Conservation (phyloP, 2,888 invertebrate species). For the Lasioglossum zephyrum region DNA sequence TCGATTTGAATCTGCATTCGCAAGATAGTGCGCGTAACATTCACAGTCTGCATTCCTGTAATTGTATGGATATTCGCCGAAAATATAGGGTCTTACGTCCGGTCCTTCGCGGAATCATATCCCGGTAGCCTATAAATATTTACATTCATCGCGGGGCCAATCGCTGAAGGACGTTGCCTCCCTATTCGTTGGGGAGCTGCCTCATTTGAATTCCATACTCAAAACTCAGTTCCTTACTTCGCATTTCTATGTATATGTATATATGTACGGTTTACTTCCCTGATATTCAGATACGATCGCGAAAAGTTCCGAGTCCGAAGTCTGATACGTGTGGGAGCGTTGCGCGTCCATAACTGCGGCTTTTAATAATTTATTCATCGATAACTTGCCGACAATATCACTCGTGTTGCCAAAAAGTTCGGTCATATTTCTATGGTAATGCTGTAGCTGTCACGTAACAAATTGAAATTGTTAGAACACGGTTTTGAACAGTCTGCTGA, state of each 20-base stretch:
- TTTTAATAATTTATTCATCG: background rate
- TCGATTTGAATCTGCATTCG: background rate
- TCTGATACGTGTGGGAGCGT: background rate
- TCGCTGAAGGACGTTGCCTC: background rate
- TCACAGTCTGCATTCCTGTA: constrained; percentile 25
- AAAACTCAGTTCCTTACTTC: constrained; percentile 14
- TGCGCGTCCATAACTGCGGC: background rate
- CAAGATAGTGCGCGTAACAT: background rate
- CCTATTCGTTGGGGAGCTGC: background rate
- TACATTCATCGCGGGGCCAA: constrained; percentile 13
- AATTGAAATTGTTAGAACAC: background rate
- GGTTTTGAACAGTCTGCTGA: background rate
- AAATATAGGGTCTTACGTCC: constrained; percentile 33
- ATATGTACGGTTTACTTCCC: background rate
- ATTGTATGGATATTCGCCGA: constrained; percentile 34
- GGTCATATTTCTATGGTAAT: background rate
- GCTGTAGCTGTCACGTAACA: background rate
- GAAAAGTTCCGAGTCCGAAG: background rate
- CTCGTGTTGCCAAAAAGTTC: background rate
- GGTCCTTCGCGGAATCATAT: constrained; percentile 15
- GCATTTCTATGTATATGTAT: background rate
- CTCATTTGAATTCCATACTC: constrained; percentile 13
- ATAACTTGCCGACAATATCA: background rate
- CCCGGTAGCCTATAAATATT: constrained; percentile 15
- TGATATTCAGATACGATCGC: constrained; percentile 10